Evolutionary conservation across 2,797 vertebrate genomes (phyloP), one percentile per base, ranked within the genome.

Genomic region (Botia kubotai): DNA sequence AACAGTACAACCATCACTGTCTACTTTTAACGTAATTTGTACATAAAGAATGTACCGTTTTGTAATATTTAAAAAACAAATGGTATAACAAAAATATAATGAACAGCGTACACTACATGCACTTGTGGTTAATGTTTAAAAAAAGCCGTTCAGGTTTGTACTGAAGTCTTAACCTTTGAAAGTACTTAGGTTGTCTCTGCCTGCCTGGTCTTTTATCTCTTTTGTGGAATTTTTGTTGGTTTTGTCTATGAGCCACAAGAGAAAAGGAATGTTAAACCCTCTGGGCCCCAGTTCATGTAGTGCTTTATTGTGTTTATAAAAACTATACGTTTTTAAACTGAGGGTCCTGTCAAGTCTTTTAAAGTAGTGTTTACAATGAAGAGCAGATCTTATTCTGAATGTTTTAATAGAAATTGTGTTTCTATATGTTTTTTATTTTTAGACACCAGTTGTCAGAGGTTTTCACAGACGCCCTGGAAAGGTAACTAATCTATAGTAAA

Each of bases 381-480:
- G 33, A 36, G 17, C 4, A 26, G 21, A 10, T 26, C 6, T 19
- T 14, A 11, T 6, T 23, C 10, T 46, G 10, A 46, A 46, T 46
- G 43, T 39, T 46, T 16, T 16, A 16, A 43, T 67, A 1, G 10
- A 26, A 39, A 67, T 67, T 39, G 29, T 68, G 36, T 60, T 67
- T 74, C 0, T 74, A 68, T 58, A 14, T 74, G 6, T 77, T 85
- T 77, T 82, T 66, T 82, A 50, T 72, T 79, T 83, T 11, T 89
- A 94, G 93, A 82, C 86, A 52, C 88, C 87, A 66, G 85, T 77
- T 66, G 65, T 86, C 1, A 91, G 89, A 89, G 92, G 91, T 0
- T 91, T 96, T 87, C 97, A 99, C 89, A 96, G 94, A 87, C 95
- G 97, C 75, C 97, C 98, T 83, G 98, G 97, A 86, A 99, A 99